A percentile compares a stretch with the other conserved stretches of the same genome.
Evolutionary conservation across 2,797 vertebrate species (phyloP).

Genomic region (Coluber constrictor): DNA sequence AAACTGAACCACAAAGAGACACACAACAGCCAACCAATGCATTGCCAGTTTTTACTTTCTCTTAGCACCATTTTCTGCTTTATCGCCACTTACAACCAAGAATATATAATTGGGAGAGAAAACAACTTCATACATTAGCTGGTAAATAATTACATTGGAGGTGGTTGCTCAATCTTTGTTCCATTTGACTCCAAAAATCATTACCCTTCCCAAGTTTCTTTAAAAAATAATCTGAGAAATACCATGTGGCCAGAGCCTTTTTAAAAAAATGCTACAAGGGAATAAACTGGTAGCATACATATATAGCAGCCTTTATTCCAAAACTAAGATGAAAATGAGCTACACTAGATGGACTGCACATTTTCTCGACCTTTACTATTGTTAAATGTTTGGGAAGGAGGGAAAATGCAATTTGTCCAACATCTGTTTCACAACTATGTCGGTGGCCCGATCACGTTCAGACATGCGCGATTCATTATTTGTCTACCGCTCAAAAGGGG

Average conservation of each 20-base stretch:
- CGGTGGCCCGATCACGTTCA: neutral
- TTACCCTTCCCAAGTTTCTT: neutral
- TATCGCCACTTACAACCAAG: rapidly evolving
- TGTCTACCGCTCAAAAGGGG: neutral
- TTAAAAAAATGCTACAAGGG: neutral
- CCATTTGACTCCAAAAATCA: neutral
- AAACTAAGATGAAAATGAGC: neutral
- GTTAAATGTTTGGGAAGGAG: neutral
- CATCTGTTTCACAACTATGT: neutral
- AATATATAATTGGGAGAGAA: rapidly evolving
- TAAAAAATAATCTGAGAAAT: neutral
- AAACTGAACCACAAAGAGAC: neutral
- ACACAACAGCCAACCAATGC: neutral
- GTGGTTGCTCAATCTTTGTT: neutral
- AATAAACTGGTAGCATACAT: neutral
- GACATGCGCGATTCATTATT: neutral
- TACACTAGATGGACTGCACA: neutral
- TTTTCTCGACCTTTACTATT: neutral
- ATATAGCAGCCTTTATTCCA: neutral
- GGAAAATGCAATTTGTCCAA: neutral
- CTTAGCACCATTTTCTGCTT: neutral
- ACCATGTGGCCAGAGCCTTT: neutral
- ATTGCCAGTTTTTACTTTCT: neutral
- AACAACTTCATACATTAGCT: neutral
- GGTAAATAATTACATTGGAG: neutral